Percentiles rank a stretch among this genome's conserved stretches.
Conservation (phyloP, 2,797 vertebrate species). For the Brachyalestes nurse region DNA sequence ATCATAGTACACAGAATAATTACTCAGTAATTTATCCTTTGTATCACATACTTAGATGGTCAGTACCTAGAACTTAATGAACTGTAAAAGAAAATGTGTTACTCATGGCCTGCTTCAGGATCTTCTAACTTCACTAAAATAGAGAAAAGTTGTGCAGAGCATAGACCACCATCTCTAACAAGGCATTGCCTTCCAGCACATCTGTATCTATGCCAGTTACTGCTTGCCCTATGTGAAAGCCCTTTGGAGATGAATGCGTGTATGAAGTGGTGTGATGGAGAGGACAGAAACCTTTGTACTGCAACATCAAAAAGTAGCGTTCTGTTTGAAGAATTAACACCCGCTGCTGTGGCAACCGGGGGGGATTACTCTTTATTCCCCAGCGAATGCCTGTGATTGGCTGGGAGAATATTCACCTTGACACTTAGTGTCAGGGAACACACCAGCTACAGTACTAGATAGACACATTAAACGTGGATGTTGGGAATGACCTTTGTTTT, state of each 20-base stretch:
- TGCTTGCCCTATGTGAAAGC: conserved; percentile 27
- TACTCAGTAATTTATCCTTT: no score
- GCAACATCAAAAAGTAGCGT: conserved; percentile 71
- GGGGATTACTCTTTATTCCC: conserved; percentile 47
- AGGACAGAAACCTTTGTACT: conserved; percentile 67
- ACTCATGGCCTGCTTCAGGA: background rate
- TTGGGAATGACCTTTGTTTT: background rate
- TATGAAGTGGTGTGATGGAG: conserved; percentile 39
- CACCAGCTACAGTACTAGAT: conserved; percentile 17
- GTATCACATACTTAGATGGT: no score
- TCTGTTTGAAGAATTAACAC: conserved; percentile 62
- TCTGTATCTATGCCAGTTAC: conserved; percentile 35
- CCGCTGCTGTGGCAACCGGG: conserved; percentile 55
- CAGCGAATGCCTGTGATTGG: conserved; percentile 56
- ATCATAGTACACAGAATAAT: no score
- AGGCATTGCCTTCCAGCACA: conserved; percentile 27
- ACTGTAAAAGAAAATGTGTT: no score
- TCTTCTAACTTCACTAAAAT: background rate
- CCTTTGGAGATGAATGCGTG: conserved; percentile 51
- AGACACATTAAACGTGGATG: conserved; percentile 27
- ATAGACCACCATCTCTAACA: conserved; percentile 20
- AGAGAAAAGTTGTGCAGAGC: background rate
- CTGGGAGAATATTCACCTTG: conserved; percentile 59
- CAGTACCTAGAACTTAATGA: no score
- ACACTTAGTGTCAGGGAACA: conserved; percentile 45